Evolutionary conservation across 37 sponge, comb jelly and placozoan genomes (phyloP).

Genomic region (Corticium candelabrum): DNA sequence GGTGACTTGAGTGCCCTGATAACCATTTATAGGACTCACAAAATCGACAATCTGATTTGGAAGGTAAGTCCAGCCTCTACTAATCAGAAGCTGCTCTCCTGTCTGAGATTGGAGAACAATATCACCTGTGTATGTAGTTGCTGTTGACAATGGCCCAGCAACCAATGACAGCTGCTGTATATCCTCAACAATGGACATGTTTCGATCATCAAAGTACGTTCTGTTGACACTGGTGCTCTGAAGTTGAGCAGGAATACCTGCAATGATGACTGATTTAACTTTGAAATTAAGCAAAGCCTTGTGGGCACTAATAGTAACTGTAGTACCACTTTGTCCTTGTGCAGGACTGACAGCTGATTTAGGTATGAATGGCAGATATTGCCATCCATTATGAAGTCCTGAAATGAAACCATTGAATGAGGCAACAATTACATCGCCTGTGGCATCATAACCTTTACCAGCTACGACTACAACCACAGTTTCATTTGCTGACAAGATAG

Average conservation of each 20-base stretch:
- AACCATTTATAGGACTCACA: conserved; percentile 37
- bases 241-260: not conserved
- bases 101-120: conserved; percentile 30
- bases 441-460: not conserved
- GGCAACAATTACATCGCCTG: not conserved
- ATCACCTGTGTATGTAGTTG: conserved; percentile 2
- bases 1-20: conserved; percentile 21
- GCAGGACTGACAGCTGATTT: not conserved
- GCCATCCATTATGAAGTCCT: not conserved
- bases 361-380: not conserved
- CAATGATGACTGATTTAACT: not conserved
- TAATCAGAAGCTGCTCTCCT: conserved; percentile 24
- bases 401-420: not conserved
- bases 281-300: not conserved
- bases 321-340: not conserved
- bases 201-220: not conserved
- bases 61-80: conserved; percentile 28
- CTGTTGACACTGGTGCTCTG: not conserved
- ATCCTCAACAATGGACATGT: not conserved
- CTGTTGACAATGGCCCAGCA: not conserved
- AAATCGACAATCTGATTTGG: conserved; percentile 8
- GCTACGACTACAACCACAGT: not conserved
- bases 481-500: not conserved
- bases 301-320: not conserved
- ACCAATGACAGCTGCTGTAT: not conserved